These are phyloP conservation scores for Drosophila silvestris DNA, from an alignment of 2,888 invertebrate genomes.

Conservation along the genomic window DNA sequence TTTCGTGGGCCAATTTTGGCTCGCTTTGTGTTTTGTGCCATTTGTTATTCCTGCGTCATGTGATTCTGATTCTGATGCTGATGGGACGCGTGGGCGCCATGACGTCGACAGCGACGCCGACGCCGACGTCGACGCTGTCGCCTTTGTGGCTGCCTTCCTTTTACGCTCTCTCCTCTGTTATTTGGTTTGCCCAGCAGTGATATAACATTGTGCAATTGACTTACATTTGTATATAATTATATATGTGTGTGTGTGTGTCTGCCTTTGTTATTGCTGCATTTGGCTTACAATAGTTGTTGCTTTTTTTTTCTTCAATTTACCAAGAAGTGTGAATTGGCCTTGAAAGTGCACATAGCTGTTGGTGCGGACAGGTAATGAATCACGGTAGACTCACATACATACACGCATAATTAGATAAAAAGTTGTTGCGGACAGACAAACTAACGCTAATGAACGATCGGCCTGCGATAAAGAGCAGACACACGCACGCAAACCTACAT, in stretches of 20 bases:
- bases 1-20: constrained; percentile 31
- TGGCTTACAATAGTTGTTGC: constrained; percentile 27
- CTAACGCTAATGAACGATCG: constrained; percentile 28
- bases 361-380: constrained; percentile 22
- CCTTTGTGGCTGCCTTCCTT: constrained; percentile 40
- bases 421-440: constrained; percentile 23
- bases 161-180: constrained; percentile 14
- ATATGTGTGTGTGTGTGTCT: too few relatives aligned
- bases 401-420: neutral
- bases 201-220: constrained; percentile 32
- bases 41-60: constrained; percentile 66
- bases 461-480: neutral
- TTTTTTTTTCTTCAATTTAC: constrained; percentile 8
- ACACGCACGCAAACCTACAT: neutral
- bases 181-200: constrained; percentile 23
- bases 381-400: constrained; percentile 10
- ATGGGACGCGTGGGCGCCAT: constrained; percentile 68
- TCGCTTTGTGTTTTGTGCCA: constrained; percentile 9
- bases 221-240: neutral
- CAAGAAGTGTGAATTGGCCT: constrained; percentile 49
- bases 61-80: constrained; percentile 51
- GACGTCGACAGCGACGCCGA: constrained; percentile 60
- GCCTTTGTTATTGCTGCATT: constrained; percentile 10
- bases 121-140: constrained; percentile 37
- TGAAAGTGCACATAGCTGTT: constrained; percentile 18